Conservation (phyloP, 2,888 invertebrate genomes). For the Cheilosia vulpina region DNA sequence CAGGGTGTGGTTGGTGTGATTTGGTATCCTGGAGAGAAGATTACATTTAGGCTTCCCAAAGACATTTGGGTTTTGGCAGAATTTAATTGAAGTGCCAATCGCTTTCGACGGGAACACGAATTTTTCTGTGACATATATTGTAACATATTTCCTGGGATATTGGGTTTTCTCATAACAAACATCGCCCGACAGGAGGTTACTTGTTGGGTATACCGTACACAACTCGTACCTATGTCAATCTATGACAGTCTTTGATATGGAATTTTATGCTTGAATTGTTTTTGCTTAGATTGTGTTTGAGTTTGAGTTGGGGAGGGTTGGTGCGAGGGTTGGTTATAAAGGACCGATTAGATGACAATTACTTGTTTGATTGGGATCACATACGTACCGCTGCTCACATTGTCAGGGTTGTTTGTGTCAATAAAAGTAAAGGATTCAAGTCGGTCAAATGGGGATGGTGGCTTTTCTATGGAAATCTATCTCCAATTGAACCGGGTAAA, state of each 20-base stretch:
- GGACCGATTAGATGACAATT: not conserved
- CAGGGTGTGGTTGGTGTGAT: conserved; percentile 54
- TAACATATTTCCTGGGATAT: conserved; percentile 35
- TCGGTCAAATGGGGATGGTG: not conserved
- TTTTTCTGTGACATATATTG: conserved; percentile 69
- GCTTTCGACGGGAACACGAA: conserved; percentile 47
- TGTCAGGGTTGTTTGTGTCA: not conserved
- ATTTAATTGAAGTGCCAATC: conserved; percentile 73
- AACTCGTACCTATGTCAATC: conserved; percentile 45
- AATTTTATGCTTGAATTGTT: conserved; percentile 16
- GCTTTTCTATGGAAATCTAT: not conserved
- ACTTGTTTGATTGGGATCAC: conserved; percentile 2
- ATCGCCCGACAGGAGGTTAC: not conserved
- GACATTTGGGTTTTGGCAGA: conserved; percentile 8
- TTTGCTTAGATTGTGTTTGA: not conserved
- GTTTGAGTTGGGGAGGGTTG: too few relatives aligned
- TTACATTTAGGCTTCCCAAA: conserved; percentile 39
- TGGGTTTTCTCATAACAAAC: conserved; percentile 11
- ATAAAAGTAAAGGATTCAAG: not conserved
- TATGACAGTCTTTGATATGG: conserved; percentile 52
- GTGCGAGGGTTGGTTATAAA: not conserved
- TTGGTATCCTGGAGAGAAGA: conserved; percentile 27
- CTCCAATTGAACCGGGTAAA: too few relatives aligned
- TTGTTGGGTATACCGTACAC: not conserved
- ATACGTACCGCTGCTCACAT: not conserved